Evolutionary conservation across 92 coral and sea anemone genomes (phyloP).

Genomic region (Paragorgia papillata): DNA sequence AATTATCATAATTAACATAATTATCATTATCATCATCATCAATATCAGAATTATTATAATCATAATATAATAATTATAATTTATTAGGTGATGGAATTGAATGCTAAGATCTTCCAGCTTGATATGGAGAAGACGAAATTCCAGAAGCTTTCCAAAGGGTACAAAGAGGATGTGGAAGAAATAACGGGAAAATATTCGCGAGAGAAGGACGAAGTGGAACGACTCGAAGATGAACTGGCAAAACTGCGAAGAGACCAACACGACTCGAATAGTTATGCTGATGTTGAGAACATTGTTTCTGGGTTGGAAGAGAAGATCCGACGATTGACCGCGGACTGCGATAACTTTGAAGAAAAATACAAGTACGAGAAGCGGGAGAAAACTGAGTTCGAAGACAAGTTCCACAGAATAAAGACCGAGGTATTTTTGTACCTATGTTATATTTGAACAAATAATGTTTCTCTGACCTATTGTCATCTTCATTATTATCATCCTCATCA

Average conservation of each 20-base stretch:
- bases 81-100: slow-evolving; percentile 11
- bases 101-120: neutral
- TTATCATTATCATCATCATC: too few relatives aligned
- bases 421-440: too few relatives aligned
- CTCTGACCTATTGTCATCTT: too few relatives aligned
- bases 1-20: too few relatives aligned
- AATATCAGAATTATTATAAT: too few relatives aligned
- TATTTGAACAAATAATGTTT: too few relatives aligned
- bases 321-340: slow-evolving; percentile 20
- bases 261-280: slow-evolving; percentile 6
- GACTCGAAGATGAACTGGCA: slow-evolving; percentile 27
- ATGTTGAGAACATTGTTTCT: neutral
- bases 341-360: slow-evolving; percentile 25
- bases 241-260: slow-evolving; percentile 19
- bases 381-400: slow-evolving; percentile 24
- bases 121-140: slow-evolving; percentile 14
- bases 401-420: slow-evolving; percentile 22
- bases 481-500: too few relatives aligned
- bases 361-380: slow-evolving; percentile 36
- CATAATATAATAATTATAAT: too few relatives aligned
- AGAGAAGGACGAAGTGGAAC: slow-evolving; percentile 37
- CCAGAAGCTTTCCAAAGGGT: slow-evolving; percentile 22
- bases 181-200: neutral
- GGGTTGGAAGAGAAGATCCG: slow-evolving; percentile 36
- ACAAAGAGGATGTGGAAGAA: slow-evolving; percentile 21